phyloP scores from a whole-genome alignment of 2,113 vertebrate genomes.

The Chaetura pelagica region DNA sequence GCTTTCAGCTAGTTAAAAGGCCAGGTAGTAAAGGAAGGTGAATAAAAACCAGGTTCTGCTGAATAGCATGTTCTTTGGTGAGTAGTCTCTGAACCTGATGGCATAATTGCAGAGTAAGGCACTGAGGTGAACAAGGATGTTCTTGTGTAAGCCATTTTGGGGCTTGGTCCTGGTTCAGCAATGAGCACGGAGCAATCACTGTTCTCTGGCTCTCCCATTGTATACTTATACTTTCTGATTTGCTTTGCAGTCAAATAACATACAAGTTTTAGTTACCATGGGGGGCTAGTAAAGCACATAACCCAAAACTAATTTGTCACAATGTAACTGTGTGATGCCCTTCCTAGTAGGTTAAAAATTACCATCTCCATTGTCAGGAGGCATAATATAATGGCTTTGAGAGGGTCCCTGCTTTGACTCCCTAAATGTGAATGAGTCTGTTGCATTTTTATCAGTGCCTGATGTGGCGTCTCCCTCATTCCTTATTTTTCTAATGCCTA shows the following conservation, averaged over 20 bases:
- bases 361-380: background rate
- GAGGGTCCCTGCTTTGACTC: background rate
- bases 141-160: background rate
- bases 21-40: background rate
- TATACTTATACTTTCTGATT: background rate
- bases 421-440: background rate
- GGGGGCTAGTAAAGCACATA: background rate
- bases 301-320: background rate
- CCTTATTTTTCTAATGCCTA: background rate
- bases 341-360: background rate
- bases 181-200: background rate
- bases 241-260: background rate
- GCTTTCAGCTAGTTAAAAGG: background rate
- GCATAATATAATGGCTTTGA: background rate
- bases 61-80: background rate
- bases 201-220: background rate
- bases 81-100: background rate
- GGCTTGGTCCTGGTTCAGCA: background rate
- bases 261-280: background rate
- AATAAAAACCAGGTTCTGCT: background rate
- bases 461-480: background rate
- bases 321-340: background rate
- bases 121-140: background rate
- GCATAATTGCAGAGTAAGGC: background rate
- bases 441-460: background rate